Base-by-base conservation (phyloP, 2,113 vertebrate genomes). In the Syngnathus typhle region DNA sequence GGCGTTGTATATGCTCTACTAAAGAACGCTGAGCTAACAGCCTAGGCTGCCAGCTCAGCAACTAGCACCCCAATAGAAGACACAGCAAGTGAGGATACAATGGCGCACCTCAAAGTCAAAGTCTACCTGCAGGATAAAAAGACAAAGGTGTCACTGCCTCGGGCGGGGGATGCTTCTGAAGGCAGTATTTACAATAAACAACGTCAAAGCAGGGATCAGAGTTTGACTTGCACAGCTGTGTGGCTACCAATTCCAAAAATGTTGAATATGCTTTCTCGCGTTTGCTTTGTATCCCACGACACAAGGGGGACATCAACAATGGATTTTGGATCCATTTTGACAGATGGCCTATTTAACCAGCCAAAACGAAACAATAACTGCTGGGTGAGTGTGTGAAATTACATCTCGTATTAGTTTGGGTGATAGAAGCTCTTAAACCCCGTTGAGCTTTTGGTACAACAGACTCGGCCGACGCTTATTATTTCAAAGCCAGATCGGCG, bases 191-290 rank as follows among this genome's bases (percentile, higher is more conserved):
- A 89, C 80, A 72, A 75, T 49, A 88, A 88, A 85, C 83, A 38
- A 76, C 52, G 67, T 83, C 75, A 72, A 78, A 72, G 67, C 65
- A 59, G 72, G 82, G 78, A 80, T 85, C 79, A 78, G 61, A 2
- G 63, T 52, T 65, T 10, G 41, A 65, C 85, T 87, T 89, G 86
- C 77, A 83, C 88, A 90, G 86, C 83, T 89, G 85, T 67, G 61
- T 43, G 56, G 59, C 73, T 75, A 77, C 66, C 83, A 78, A 80
- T 83, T 83, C 76, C 70, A 88, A 87, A 87, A 75, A 89, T 90
- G 76, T 69, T 71, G 83, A 81, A 84, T 76, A 86, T 77, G 78
- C 82, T 84, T 84, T 74, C 63, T 71, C 73, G 73, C 69, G 61
- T 75, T 82, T 36, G 52, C 61, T 73, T 72, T 72, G 80, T 44